Conservation (phyloP, 2,113 vertebrate species). For the Atlantisia rogersi region DNA sequence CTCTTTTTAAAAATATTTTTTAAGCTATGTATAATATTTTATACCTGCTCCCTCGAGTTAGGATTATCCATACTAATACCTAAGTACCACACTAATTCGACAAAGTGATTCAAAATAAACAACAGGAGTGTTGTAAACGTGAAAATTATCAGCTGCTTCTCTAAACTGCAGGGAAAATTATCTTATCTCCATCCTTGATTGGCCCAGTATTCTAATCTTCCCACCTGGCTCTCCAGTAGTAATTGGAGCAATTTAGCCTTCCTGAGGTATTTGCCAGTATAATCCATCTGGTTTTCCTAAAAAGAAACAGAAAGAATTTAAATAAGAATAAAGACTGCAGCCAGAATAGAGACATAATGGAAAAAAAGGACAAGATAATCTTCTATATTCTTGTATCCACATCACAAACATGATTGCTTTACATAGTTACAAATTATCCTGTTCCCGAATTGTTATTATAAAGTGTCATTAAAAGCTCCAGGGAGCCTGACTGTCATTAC, state of each 20-base stretch:
- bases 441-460: not conserved
- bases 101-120: not conserved
- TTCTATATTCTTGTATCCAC: not conserved
- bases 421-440: not conserved
- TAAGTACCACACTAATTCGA: not conserved
- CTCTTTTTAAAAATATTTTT: not conserved
- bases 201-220: not conserved
- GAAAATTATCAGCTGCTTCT: not conserved
- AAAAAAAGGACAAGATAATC: not conserved
- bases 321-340: not conserved
- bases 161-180: not conserved
- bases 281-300: constrained; percentile 17
- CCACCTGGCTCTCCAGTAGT: constrained; percentile 23
- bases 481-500: not conserved
- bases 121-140: not conserved
- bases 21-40: not conserved
- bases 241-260: constrained; percentile 9
- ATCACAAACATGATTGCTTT: not conserved
- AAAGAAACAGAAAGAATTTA: constrained; percentile 25
- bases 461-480: not conserved
- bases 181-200: not conserved
- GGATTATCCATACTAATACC: not conserved
- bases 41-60: not conserved
- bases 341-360: not conserved
- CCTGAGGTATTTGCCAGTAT: not conserved